phyloP scores from a whole-genome alignment of 30 jellyfish, hydroid and myxozoan genomes.

The Rhopilema esculentum region DNA sequence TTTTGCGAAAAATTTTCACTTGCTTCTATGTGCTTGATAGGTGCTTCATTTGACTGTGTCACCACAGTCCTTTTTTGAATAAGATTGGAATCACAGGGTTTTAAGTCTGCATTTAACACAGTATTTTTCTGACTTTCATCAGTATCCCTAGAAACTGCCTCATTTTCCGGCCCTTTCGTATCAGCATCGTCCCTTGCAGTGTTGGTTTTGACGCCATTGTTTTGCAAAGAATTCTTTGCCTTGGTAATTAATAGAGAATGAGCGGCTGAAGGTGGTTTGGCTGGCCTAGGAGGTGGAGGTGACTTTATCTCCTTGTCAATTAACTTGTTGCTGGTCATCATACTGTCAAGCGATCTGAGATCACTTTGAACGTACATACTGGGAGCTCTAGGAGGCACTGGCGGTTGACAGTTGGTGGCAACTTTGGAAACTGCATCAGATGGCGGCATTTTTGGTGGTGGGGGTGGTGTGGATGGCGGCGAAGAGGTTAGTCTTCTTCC shows the following conservation, averaged over 20 bases:
- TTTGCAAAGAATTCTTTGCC: not conserved
- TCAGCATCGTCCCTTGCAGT: not conserved
- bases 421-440: slow-evolving; percentile 1
- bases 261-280: slow-evolving; percentile 35
- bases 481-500: slow-evolving; percentile 63
- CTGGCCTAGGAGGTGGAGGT: slow-evolving; percentile 65
- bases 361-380: slow-evolving; percentile 61
- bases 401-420: slow-evolving; percentile 43
- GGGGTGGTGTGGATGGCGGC: slow-evolving; percentile 86
- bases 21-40: no score
- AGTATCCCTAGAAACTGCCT: no score
- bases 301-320: not conserved
- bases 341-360: slow-evolving; percentile 25
- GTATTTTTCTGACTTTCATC: no score
- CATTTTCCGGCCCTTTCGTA: no score
- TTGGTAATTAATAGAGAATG: not conserved
- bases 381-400: slow-evolving; percentile 79
- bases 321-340: not conserved
- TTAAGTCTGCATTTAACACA: no score
- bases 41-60: no score
- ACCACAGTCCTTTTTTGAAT: no score
- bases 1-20: slow-evolving; percentile 17
- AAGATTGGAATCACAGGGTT: no score
- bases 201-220: not conserved
- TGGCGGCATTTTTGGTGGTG: slow-evolving; percentile 55